Evolutionary conservation across 2,797 vertebrate genomes (phyloP), one percentile per base, ranked within the genome.

Genomic region (Rachycentron canadum): DNA sequence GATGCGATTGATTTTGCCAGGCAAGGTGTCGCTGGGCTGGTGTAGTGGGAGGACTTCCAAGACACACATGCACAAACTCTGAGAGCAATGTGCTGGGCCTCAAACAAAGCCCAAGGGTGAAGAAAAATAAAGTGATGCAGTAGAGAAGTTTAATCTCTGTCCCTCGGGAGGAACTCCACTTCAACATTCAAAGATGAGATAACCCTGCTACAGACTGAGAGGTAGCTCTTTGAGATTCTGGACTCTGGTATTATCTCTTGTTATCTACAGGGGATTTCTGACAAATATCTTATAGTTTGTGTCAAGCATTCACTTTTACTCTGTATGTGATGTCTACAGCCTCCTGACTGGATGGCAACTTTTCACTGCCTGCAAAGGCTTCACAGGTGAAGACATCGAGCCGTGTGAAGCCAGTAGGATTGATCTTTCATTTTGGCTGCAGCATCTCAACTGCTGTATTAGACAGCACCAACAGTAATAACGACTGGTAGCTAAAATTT

Each of bases 11-110:
- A 63, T 75, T 82, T 69, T 34, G 41, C 52, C 69, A 49, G 19
- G 11, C n/a, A 17, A 26, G 34, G 28, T 64, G 61, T 77, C 13
- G 0, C 34, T 16, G 70, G 26, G 47, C 30, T 52, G 17, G 23
- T 32, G 65, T 30, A 14, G 17, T 45, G 38, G n/a, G 40, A 62
- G 50, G 2, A 12, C n/a, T n/a, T 68, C 41, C 23, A 21, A 61
- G 64, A 73, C 63, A 62, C 1, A 21, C 56, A 47, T 65, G 38
- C 73, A 76, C 76, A 78, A 82, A 81, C 79, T 25, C 28, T 26
- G 43, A 85, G 52, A 55, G 32, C 30, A 45, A 79, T 76, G n/a
- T n/a, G 7, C 53, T 60, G 62, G 36, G 52, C 13, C 56, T 38
- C 9, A 10, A 53, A 43, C 55, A 71, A 69, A 63, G 25, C 60